Evolutionary conservation across 2,797 vertebrate species (phyloP).

Genomic region (Danionella dracula): DNA sequence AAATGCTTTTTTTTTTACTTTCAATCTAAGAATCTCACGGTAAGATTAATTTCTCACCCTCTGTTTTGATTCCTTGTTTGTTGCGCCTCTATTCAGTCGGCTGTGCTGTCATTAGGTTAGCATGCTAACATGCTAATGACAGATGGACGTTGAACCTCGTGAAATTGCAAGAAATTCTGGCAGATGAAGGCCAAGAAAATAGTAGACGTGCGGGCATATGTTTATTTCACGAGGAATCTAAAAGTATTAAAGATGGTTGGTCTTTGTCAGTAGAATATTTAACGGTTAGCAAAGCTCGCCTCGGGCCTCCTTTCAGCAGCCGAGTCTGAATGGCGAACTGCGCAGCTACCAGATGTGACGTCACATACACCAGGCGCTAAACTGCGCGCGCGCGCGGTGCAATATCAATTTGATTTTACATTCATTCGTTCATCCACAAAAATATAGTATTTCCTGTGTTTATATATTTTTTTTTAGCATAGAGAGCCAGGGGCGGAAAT

Average conservation of each 20-base stretch:
- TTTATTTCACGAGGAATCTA: background rate
- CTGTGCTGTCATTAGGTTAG: constrained; percentile 12
- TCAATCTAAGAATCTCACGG: no score
- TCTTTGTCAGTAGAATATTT: background rate
- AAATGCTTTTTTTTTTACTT: no score
- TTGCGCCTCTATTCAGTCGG: background rate
- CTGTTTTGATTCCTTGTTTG: background rate
- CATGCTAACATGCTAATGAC: constrained; percentile 33
- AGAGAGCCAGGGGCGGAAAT: no score
- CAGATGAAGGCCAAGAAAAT: background rate
- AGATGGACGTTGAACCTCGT: constrained; percentile 3
- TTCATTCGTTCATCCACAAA: no score
- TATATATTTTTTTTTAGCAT: no score
- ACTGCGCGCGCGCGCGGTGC: background rate
- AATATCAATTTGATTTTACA: background rate
- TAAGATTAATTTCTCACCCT: background rate
- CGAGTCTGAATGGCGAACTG: constrained; percentile 7
- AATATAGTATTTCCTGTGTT: no score
- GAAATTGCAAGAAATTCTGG: background rate
- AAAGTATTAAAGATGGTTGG: background rate
- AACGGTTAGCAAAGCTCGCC: constrained; percentile 1
- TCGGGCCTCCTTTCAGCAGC: constrained; percentile 6
- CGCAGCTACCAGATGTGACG: constrained; percentile 18
- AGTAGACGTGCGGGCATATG: background rate
- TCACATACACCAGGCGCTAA: background rate